Evolutionary conservation across 2,888 invertebrate genomes (phyloP).

Genomic region (Catotricha subobsoleta): DNA sequence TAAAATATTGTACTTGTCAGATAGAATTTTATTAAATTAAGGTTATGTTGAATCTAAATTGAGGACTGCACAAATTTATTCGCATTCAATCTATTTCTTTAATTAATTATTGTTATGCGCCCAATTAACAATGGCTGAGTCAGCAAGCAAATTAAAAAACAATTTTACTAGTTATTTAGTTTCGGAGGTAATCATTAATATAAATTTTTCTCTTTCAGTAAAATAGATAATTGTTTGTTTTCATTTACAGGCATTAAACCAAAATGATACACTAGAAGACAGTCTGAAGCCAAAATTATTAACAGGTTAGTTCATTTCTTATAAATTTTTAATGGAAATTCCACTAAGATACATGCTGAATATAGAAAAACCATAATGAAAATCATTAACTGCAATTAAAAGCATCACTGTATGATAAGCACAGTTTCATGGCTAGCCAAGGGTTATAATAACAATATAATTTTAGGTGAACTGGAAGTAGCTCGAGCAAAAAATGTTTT

Average conservation of each 20-base stretch:
- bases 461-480: conserved; percentile 58
- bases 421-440: too few relatives aligned
- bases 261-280: conserved; percentile 9
- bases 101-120: too few relatives aligned
- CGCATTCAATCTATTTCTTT: too few relatives aligned
- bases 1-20: too few relatives aligned
- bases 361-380: too few relatives aligned
- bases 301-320: conserved; percentile 8
- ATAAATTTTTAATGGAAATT: too few relatives aligned
- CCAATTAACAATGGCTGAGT: conserved; percentile 7
- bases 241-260: conserved; percentile 11
- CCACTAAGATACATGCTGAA: too few relatives aligned
- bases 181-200: conserved; percentile 1
- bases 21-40: too few relatives aligned
- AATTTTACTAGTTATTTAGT: conserved; percentile 8
- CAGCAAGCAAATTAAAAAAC: conserved; percentile 3
- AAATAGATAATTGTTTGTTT: conserved; percentile 7
- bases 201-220: neutral
- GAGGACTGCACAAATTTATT: too few relatives aligned
- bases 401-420: too few relatives aligned
- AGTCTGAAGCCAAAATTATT: conserved; percentile 12
- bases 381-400: too few relatives aligned
- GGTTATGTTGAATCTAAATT: too few relatives aligned
- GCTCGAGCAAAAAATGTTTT: conserved; percentile 66
- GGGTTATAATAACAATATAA: conserved; percentile 8